phyloP scores from a whole-genome alignment of 2,888 invertebrate genomes.

The Drosophila pseudotalamancana region DNA sequence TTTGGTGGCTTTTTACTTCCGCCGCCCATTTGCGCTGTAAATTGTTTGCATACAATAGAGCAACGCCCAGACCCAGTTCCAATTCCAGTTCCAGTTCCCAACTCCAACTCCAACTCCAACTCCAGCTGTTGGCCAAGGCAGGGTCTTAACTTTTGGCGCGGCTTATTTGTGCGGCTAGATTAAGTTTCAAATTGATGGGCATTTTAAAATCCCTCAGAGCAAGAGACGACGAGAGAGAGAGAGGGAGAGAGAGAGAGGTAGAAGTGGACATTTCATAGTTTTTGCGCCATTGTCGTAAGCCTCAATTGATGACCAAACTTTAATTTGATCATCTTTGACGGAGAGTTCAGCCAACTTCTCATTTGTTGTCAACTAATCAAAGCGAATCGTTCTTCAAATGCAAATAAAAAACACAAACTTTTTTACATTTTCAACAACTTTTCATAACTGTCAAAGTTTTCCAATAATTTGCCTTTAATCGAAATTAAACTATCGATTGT shows the following conservation, averaged over 20 bases:
- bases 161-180: conserved; percentile 77
- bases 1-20: background rate
- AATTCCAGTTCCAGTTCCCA: background rate
- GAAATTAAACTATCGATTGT: no score
- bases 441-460: no score
- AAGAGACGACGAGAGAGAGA: background rate
- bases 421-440: no score
- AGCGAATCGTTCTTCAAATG: background rate
- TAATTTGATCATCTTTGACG: conserved; percentile 52
- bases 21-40: conserved; percentile 67
- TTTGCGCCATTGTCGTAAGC: conserved; percentile 21
- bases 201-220: conserved; percentile 45
- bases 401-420: no score
- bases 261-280: conserved; percentile 23
- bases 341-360: background rate
- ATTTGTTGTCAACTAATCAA: background rate
- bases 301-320: conserved; percentile 68
- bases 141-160: conserved; percentile 75
- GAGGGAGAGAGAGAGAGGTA: background rate
- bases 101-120: background rate
- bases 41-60: conserved; percentile 75
- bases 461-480: no score
- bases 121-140: conserved; percentile 39
- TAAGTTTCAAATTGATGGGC: conserved; percentile 79
- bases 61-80: conserved; percentile 17